Evolutionary conservation across 1,140 invertebrate genomes (phyloP), one percentile per base, ranked within the genome.

Genomic region (Ips nitidus): DNA sequence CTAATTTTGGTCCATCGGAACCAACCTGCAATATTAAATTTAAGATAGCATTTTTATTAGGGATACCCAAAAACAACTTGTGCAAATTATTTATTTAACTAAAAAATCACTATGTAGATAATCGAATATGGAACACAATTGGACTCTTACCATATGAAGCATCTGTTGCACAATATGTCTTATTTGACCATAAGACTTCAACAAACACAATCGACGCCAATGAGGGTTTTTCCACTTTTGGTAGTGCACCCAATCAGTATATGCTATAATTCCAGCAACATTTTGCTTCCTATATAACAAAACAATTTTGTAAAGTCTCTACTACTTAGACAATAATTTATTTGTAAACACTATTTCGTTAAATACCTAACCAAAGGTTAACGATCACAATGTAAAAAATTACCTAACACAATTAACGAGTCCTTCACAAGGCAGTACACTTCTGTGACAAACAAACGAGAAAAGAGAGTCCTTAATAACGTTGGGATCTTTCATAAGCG

Each of bases 371-470:
- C 22, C 22, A 0, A 22, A 22, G 0, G 22, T 22, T n/a, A n/a
- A n/a, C n/a, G n/a, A 22, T 22, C 22, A 22, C 22, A 22, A 22
- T 22, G 22, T 22, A 22, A 0, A 22, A 41, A 40, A 3, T 52
- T 74, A 78, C 76, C 73, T 77, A 3, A 80, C 74, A 69, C 80
- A 81, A 69, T 76, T 76, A 2, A 56, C 52, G 22, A 75, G 69
- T 4, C 62, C 56, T 79, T 79, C 75, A 71, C 94, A 97, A 0
- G 94, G 94, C 38, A 95, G 79, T 1, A 86, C 82, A 4, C 89
- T 87, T 37, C 89, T 87, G 75, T 97, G 94, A 78, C 95, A 98
- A 2, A 93, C 84, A 75, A 93, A 93, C 0, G 90, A 88, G 43
- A 95, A 80, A 7, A 96, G 78, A 1, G 91, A 90, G 79, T 97